These are phyloP conservation scores for Sebastolobus alascanus DNA, from an alignment of 2,797 vertebrate species.

Conservation along the genomic window DNA sequence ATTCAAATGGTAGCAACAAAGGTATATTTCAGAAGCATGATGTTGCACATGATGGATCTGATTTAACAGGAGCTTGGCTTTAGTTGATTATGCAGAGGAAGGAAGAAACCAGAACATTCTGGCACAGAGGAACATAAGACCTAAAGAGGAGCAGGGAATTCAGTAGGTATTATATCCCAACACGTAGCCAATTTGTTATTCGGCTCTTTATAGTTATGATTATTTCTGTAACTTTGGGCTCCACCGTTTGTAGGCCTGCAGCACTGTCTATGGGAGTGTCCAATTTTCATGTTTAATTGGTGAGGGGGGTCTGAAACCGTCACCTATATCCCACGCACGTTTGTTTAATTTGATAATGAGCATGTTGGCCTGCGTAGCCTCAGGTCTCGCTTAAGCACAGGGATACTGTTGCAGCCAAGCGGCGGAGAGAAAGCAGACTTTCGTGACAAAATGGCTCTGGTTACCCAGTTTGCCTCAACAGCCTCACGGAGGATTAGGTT, in stretches of 20 bases:
- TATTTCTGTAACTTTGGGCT: conserved; percentile 39
- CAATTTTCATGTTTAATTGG: conserved; percentile 61
- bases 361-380: conserved; percentile 71
- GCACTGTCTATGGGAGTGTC: conserved; percentile 38
- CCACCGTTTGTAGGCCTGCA: conserved; percentile 28
- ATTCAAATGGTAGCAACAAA: conserved; percentile 26
- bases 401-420: conserved; percentile 78
- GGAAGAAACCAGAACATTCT: conserved; percentile 44
- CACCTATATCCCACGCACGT: conserved; percentile 58
- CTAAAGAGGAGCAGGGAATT: conserved; percentile 18
- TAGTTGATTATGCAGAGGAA: conserved; percentile 37
- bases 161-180: conserved; percentile 42
- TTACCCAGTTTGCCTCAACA: conserved; percentile 76
- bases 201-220: conserved; percentile 30
- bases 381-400: conserved; percentile 68
- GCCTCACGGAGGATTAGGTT: conserved; percentile 73
- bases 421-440: conserved; percentile 76
- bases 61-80: conserved; percentile 42
- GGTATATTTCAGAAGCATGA: conserved; percentile 29
- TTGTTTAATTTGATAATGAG: conserved; percentile 83
- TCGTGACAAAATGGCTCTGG: conserved; percentile 79
- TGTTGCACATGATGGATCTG: conserved; percentile 50
- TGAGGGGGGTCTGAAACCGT: conserved; percentile 49
- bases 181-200: conserved; percentile 48
- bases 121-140: conserved; percentile 23